These are phyloP conservation scores for Pachyramphus minor DNA, from an alignment of 2,113 vertebrate species.

Conservation along the genomic window DNA sequence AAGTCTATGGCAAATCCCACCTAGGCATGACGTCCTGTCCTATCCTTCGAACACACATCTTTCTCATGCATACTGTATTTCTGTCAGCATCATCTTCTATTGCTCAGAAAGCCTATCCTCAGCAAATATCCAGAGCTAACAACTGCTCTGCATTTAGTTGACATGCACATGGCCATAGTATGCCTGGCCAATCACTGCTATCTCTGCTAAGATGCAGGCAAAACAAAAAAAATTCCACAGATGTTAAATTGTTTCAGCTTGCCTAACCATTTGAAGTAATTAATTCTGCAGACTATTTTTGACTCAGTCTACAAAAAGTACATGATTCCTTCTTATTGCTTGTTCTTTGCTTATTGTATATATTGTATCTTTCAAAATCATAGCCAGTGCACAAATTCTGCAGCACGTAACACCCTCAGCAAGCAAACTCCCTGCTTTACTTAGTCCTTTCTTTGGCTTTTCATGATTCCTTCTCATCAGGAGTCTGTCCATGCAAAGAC, in stretches of 20 bases:
- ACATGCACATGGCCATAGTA: neutral
- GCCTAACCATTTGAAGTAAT: constrained; percentile 13
- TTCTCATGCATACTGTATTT: neutral
- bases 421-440: neutral
- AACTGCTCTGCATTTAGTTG: constrained; percentile 40
- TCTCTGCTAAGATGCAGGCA: neutral
- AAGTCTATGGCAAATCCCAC: neutral
- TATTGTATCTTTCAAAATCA: neutral
- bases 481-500: neutral
- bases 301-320: neutral
- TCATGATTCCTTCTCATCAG: neutral
- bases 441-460: neutral
- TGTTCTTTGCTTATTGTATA: neutral
- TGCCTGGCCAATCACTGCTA: constrained; percentile 4
- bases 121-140: constrained; percentile 27
- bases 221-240: neutral
- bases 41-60: neutral
- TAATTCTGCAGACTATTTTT: constrained; percentile 38
- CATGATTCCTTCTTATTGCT: neutral
- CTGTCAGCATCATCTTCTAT: constrained; percentile 24
- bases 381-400: neutral
- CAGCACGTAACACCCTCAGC: neutral
- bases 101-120: constrained; percentile 23
- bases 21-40: neutral
- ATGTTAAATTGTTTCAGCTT: constrained; percentile 54